Percentiles rank a stretch among this genome's conserved stretches.
These are phyloP conservation scores for Trachelus tabidus DNA, from an alignment of 2,888 invertebrate genomes.

Conservation along the genomic window DNA sequence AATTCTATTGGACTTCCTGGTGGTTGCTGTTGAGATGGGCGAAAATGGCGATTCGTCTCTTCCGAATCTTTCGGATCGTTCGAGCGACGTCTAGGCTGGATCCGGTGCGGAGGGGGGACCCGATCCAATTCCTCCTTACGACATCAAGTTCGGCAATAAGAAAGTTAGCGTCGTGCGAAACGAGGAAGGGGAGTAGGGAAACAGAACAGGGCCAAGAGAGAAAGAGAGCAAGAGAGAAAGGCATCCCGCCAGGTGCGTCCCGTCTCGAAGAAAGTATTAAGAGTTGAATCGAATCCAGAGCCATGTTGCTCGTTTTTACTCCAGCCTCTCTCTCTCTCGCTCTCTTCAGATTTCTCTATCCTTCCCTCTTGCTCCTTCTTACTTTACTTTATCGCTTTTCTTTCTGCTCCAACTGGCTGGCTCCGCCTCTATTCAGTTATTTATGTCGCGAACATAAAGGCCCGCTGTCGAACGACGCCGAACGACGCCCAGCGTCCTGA, in stretches of 20 bases:
- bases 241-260: constrained; percentile 37
- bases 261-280: constrained; percentile 50
- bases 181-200: constrained; percentile 20
- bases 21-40: too few species aligned
- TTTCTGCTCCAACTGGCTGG: constrained; percentile 29
- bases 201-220: constrained; percentile 25
- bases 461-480: constrained; percentile 20
- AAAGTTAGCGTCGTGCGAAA: constrained; percentile 45
- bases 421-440: constrained; percentile 54
- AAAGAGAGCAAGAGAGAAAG: neutral
- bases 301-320: constrained; percentile 26
- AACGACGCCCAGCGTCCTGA: constrained; percentile 27
- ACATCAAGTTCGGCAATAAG: constrained; percentile 62
- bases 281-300: constrained; percentile 51
- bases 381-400: constrained; percentile 1
- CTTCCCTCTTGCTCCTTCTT: constrained; percentile 23
- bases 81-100: neutral
- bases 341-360: constrained; percentile 21
- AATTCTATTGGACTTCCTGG: too few species aligned
- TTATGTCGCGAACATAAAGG: constrained; percentile 44
- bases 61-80: neutral
- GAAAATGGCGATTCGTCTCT: neutral
- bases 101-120: constrained; percentile 29
- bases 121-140: constrained; percentile 52
- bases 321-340: constrained; percentile 23